A percentile compares a stretch with the other conserved stretches of the same genome.
These are phyloP conservation scores for Synaphobranchus kaupii DNA, from an alignment of 2,797 vertebrate species.

Conservation along the genomic window DNA sequence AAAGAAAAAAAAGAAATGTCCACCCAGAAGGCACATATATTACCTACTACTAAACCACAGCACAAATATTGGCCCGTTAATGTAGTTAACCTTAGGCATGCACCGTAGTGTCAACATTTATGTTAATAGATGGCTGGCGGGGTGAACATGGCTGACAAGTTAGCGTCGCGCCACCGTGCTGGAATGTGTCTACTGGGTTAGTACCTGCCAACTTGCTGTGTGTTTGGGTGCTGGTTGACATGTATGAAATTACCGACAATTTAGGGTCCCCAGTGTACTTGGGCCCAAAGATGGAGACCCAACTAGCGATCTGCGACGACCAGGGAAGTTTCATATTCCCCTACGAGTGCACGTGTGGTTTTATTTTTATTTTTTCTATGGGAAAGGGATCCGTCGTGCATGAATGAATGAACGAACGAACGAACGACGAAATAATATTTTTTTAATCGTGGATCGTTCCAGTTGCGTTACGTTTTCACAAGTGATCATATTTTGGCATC, in stretches of 20 bases:
- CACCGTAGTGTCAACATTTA: no score
- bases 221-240: not conserved
- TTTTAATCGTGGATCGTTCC: not conserved
- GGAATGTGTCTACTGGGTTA: not conserved
- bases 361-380: not conserved
- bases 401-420: not conserved
- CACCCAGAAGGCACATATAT: not conserved
- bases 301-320: not conserved
- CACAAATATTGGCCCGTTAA: no score
- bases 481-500: not conserved
- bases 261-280: not conserved
- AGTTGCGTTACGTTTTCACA: not conserved
- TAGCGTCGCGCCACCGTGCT: no score
- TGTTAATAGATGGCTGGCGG: not conserved
- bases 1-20: no score
- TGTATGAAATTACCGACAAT: not conserved
- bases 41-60: no score
- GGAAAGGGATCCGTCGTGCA: not conserved
- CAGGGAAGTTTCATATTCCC: not conserved
- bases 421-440: not conserved
- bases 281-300: not conserved
- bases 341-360: not conserved
- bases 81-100: no score
- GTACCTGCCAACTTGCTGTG: not conserved
- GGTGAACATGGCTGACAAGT: not conserved